Base-by-base conservation (phyloP, 2,113 vertebrate species). In the Clarias magur region DNA sequence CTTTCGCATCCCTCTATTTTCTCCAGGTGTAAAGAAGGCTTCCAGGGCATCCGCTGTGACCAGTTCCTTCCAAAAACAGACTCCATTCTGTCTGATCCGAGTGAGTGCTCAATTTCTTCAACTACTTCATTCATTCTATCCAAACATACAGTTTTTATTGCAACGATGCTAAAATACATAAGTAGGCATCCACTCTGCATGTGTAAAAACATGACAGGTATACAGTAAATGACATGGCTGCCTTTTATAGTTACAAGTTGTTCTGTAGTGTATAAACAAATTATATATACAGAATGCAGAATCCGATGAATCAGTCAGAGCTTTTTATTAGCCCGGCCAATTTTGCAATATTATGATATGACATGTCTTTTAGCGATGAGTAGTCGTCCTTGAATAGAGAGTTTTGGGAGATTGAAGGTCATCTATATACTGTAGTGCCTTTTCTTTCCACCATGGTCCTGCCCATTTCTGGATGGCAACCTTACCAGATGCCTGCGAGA, bases 41-140 rank as follows among this genome's bases (percentile, higher is more conserved):
- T 99, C 95, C 98, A 99, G 91, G 98, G 98, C 91, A 97, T 99
- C 88, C 98, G 98, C 88, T 99, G 98, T 91, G 97, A 99, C 94
- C 98, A 99, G 93, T 99, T 99, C 92, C 96, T 99, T 91, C 98
- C 98, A 91, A 99, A 99, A 96, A 99, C 98, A 0, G 98, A 99
- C 95, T 98, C 98, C 92, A 97, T 99, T 93, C 94, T 99, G 90
- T 99, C 98, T 48, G 98, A 99, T 94, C 98, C 98, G 95, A 99
- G 98, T 99, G 95, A 91, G 98, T 96, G 89, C 25, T 34, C n/a
- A 30, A 67, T 25, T 48, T 82, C 27, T 15, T n/a, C n/a, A 53
- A 62, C 68, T n/a, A 6, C 56, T 12, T 85, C 60, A 17, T 68
- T 68, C 67, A 57, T 54, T 57, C 85, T 48, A 81, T 38, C 25